phyloP scores from a whole-genome alignment of 2,797 vertebrate species.

The Nasua narica region DNA sequence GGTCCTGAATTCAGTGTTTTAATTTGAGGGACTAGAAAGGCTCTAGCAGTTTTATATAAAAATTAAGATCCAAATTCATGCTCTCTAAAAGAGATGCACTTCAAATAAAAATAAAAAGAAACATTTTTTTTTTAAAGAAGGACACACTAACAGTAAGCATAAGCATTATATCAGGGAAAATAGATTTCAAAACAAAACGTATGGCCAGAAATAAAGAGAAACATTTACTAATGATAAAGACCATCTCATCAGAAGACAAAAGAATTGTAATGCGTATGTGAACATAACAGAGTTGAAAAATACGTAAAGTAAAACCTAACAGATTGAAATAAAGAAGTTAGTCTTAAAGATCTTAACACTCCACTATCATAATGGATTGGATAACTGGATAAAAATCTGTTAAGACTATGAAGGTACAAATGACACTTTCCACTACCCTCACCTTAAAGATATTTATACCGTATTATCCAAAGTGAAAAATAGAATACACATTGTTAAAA shows the following conservation, averaged over 20 bases:
- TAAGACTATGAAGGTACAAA: neutral
- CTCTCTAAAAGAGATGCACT: neutral
- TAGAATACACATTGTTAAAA: neutral
- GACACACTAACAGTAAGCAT: neutral
- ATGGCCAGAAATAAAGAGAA: neutral
- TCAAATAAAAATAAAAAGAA: neutral
- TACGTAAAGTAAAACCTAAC: neutral
- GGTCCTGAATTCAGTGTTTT: neutral
- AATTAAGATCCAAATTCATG: neutral
- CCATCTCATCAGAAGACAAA: neutral
- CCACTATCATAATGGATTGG: neutral
- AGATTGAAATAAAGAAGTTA: neutral
- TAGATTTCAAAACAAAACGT: neutral
- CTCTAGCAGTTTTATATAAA: neutral
- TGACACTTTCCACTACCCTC: neutral
- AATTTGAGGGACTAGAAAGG: neutral
- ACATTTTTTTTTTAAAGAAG: neutral
- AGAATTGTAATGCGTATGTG: neutral
- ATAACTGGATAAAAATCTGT: neutral
- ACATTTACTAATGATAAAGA: neutral
- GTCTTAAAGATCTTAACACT: neutral
- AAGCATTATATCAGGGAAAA: neutral
- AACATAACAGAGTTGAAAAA: neutral
- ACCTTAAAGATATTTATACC: neutral
- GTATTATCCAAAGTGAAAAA: neutral